A percentile compares a stretch with the other conserved stretches of the same genome.
phyloP scores from a whole-genome alignment of 2,113 vertebrate species.

The Conger conger region DNA sequence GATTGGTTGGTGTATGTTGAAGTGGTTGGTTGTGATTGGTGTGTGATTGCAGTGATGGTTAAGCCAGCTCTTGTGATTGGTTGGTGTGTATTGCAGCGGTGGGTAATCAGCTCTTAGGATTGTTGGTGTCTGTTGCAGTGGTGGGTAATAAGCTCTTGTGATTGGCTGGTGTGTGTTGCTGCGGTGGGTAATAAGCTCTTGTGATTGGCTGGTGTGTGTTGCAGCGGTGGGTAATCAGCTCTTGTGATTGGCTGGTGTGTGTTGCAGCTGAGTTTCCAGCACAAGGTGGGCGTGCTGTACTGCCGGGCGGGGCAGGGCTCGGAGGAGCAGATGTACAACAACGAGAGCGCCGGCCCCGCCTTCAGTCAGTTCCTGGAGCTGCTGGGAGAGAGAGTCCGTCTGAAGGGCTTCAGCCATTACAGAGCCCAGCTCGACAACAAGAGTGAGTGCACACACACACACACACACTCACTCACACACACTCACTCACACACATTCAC shows the following conservation, averaged over 20 bases:
- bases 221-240: no score
- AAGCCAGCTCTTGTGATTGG: no score
- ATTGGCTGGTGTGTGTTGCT: slow-evolving; percentile 57
- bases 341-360: slow-evolving; percentile 77
- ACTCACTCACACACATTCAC: not conserved
- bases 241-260: no score
- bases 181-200: slow-evolving; percentile 34
- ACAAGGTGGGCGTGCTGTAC: slow-evolving; percentile 83
- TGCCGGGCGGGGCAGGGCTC: slow-evolving; percentile 82
- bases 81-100: no score
- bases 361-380: slow-evolving; percentile 85
- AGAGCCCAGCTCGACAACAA: slow-evolving; percentile 84
- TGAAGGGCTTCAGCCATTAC: slow-evolving; percentile 84
- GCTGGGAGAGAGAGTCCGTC: slow-evolving; percentile 78
- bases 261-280: slow-evolving; percentile 83
- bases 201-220: no score
- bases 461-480: not conserved
- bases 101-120: no score
- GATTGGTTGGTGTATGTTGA: slow-evolving; percentile 50
- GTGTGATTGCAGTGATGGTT: no score
- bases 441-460: slow-evolving; percentile 67
- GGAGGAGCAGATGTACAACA: slow-evolving; percentile 88
- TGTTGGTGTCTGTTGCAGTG: not conserved
- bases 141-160: not conserved
- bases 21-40: slow-evolving; percentile 47